These are phyloP conservation scores for Bothrops jararaca DNA, from an alignment of 2,113 vertebrate species.

Conservation along the genomic window DNA sequence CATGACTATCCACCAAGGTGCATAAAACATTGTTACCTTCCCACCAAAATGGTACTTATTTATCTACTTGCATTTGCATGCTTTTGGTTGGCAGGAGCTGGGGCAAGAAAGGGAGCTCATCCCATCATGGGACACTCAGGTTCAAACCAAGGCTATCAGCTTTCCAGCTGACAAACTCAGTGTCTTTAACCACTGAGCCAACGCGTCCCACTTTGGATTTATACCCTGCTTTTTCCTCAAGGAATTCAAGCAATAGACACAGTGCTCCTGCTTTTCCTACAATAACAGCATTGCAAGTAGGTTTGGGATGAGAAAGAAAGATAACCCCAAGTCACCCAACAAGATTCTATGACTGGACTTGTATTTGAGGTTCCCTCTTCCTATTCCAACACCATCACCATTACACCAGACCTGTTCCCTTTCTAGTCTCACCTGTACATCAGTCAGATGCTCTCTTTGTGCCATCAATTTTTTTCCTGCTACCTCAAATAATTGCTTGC, in stretches of 20 bases:
- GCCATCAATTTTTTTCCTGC: not conserved
- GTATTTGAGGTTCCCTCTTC: not conserved
- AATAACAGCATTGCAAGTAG: not conserved
- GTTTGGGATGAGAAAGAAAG: not conserved
- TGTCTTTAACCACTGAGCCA: not conserved
- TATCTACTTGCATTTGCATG: not conserved
- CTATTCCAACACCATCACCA: not conserved
- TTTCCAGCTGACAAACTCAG: not conserved
- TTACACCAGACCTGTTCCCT: not conserved
- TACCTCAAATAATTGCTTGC: not conserved
- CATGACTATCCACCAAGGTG: not conserved
- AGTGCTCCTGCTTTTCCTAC: not conserved
- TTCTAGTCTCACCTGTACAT: not conserved
- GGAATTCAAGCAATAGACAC: not conserved
- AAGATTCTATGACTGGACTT: not conserved
- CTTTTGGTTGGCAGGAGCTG: not conserved
- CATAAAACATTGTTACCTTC: not conserved
- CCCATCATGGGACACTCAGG: not conserved
- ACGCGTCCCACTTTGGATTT: not conserved
- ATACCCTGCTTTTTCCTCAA: not conserved
- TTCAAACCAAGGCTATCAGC: not conserved
- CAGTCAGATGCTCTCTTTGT: not conserved
- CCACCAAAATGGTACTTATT: not conserved
- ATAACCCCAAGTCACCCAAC: not conserved
- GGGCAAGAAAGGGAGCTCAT: not conserved